Conservation (phyloP, 2,113 vertebrate genomes). For the Prunella fulvescens region DNA sequence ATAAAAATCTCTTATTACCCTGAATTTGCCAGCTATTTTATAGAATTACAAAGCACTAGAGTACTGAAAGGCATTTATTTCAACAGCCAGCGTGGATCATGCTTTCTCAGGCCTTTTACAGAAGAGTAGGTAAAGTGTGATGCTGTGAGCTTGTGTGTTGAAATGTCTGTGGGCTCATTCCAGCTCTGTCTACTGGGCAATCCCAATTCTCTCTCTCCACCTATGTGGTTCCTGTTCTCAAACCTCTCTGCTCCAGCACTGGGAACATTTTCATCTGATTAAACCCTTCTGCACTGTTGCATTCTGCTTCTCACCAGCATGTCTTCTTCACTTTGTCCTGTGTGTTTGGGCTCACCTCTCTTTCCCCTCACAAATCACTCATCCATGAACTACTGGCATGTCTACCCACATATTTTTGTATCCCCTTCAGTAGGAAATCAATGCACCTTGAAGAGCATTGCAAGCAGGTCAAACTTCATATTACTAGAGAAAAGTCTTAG, state of each 20-base stretch:
- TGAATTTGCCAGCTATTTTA: background rate
- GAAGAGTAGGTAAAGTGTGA: background rate
- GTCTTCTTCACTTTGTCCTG: background rate
- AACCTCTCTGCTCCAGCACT: background rate
- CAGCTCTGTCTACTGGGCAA: background rate
- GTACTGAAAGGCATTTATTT: background rate
- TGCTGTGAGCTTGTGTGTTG: background rate
- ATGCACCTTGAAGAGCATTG: background rate
- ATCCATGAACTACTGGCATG: background rate
- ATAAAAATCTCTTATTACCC: background rate
- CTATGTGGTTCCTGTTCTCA: background rate
- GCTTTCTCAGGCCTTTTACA: background rate
- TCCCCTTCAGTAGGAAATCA: background rate
- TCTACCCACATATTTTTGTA: background rate
- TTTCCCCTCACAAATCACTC: slow-evolving; percentile 8
- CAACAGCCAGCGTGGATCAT: background rate
- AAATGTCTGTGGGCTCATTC: background rate
- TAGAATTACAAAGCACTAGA: background rate
- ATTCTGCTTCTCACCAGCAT: background rate
- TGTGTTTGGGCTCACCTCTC: slow-evolving; percentile 3
- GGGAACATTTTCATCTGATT: background rate
- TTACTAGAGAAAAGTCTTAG: background rate
- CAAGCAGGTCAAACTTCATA: background rate
- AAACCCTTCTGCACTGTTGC: background rate
- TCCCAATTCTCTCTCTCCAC: background rate